Evolutionary conservation across 2,888 invertebrate genomes (phyloP).

Genomic region (Altica lythri): DNA sequence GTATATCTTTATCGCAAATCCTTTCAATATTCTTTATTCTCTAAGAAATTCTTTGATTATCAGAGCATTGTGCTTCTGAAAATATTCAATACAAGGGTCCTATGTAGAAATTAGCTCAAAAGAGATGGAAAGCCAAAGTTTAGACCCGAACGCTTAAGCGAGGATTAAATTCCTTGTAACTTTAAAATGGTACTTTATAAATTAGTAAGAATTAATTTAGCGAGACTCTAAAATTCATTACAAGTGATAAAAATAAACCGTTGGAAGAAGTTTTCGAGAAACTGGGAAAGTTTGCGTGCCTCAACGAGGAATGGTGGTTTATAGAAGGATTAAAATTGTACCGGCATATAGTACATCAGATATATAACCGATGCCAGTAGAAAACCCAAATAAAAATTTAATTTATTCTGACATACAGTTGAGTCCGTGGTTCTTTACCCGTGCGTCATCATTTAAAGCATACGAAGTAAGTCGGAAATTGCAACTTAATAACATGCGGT

Average conservation of each 20-base stretch:
- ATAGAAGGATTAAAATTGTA: slow-evolving; percentile 11
- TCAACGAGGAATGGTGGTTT: slow-evolving; percentile 2
- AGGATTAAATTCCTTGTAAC: slow-evolving; percentile 25
- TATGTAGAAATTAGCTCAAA: slow-evolving; percentile 9
- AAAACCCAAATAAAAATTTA: no score
- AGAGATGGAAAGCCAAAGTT: slow-evolving; percentile 5
- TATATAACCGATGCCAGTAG: no score
- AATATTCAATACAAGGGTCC: slow-evolving; percentile 3
- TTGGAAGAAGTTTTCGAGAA: slow-evolving; percentile 15
- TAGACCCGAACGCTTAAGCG: neutral
- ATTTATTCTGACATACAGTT: no score
- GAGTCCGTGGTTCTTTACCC: no score
- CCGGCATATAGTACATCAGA: no score
- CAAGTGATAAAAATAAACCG: slow-evolving; percentile 28
- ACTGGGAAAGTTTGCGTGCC: slow-evolving; percentile 7
- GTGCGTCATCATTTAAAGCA: no score
- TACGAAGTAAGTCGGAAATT: no score
- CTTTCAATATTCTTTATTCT: no score
- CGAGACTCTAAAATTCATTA: slow-evolving; percentile 23
- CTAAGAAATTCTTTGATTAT: no score
- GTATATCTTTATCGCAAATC: no score
- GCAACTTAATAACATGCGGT: no score
- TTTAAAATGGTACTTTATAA: slow-evolving; percentile 29
- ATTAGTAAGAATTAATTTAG: slow-evolving; percentile 30
- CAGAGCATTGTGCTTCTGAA: no score